A percentile compares a stretch with the other conserved stretches of the same genome.
These are phyloP conservation scores for Aurelia coerulea DNA, from an alignment of 30 jellyfish, hydroid and myxozoan species.

Conservation along the genomic window DNA sequence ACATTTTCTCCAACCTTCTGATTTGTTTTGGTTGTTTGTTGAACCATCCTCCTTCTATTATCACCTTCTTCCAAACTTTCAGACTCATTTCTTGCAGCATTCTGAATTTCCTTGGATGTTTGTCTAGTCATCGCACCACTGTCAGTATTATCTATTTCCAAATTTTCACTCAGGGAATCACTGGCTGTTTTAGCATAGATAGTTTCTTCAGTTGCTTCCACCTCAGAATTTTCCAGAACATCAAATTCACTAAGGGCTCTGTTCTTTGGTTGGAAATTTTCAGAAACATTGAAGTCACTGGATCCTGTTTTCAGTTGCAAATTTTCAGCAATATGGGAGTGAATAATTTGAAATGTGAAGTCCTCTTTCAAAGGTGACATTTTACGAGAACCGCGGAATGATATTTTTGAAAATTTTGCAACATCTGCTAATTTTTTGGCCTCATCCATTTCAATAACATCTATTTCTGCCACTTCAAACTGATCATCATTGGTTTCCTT, in stretches of 20 bases:
- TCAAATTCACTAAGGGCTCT: no score
- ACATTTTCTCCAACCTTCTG: background rate
- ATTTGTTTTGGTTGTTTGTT: background rate
- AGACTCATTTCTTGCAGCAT: no score
- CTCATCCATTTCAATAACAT: background rate
- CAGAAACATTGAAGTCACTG: background rate
- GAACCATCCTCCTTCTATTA: background rate
- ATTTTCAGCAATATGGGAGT: constrained; percentile 26
- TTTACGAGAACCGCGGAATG: background rate
- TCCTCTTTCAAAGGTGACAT: constrained; percentile 7
- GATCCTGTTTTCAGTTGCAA: constrained; percentile 25
- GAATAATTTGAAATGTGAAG: constrained; percentile 35
- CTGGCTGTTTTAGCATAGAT: no score
- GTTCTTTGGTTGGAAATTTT: no score
- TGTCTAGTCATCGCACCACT: no score
- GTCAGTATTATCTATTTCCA: no score
- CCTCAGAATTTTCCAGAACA: no score
- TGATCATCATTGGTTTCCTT: no score
- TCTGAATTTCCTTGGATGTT: no score
- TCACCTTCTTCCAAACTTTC: background rate
- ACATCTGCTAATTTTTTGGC: background rate
- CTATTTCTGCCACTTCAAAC: no score
- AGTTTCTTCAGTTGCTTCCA: no score
- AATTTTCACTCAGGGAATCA: no score
- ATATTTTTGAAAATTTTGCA: background rate